phyloP scores from a whole-genome alignment of 2,888 invertebrate genomes.

The Cataglyphis rosenhaueri region DNA sequence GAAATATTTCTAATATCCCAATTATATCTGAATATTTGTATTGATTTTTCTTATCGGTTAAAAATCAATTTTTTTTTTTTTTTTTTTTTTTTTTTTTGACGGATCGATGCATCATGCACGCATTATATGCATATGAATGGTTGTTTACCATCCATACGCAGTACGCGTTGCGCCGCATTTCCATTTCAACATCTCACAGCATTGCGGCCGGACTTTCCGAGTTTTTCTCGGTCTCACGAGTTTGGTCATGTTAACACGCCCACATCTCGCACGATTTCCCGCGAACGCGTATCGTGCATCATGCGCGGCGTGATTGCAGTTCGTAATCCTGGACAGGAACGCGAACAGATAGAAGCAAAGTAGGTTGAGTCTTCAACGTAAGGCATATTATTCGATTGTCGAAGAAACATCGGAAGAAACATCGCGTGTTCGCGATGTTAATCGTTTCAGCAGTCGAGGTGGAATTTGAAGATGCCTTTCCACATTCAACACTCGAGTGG shows the following conservation, averaged over 20 bases:
- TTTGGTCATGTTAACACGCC: conserved; percentile 27
- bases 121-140: conserved; percentile 29
- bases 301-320: conserved; percentile 16
- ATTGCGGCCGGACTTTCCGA: conserved; percentile 41
- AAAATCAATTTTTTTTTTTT: conserved; percentile 1
- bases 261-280: conserved; percentile 23
- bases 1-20: not conserved
- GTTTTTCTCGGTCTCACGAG: conserved; percentile 31
- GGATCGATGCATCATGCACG: conserved; percentile 31
- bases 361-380: conserved; percentile 26
- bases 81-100: not conserved
- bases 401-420: not conserved
- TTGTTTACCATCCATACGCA: not conserved
- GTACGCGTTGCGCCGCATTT: conserved; percentile 32
- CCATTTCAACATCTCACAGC: conserved; percentile 36
- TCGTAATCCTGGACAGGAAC: conserved; percentile 20
- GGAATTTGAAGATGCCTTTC: not conserved
- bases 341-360: conserved; percentile 26
- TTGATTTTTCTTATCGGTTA: conserved; percentile 2
- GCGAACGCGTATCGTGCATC: conserved; percentile 10
- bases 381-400: conserved; percentile 7
- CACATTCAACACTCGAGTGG: not conserved
- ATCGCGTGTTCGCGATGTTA: conserved; percentile 5
- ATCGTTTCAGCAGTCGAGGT: not conserved
- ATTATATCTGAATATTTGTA: not conserved